Conservation (phyloP, 2,113 vertebrate genomes). For the Lepus europaeus region DNA sequence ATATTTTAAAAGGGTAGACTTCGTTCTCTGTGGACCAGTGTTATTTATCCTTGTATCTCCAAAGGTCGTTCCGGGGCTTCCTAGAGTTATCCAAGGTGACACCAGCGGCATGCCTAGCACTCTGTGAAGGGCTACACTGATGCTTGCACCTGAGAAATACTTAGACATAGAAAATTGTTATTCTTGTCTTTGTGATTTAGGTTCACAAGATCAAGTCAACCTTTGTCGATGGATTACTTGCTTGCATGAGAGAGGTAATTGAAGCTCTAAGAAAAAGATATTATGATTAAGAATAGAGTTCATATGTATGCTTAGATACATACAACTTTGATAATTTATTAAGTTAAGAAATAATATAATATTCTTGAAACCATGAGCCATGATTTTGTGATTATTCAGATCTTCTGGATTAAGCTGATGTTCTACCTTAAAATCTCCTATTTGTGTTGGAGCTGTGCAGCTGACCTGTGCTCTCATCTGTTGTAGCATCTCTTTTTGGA, state of each 20-base stretch:
- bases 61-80: not conserved
- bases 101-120: accelerated
- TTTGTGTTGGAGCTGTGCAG: not conserved
- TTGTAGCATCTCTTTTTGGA: accelerated
- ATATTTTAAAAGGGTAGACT: not conserved
- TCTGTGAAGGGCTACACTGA: not conserved
- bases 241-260: conserved; percentile 91
- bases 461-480: accelerated
- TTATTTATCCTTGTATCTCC: not conserved
- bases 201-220: conserved; percentile 96
- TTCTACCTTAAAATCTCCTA: not conserved
- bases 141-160: not conserved
- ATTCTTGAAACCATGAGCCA: not conserved
- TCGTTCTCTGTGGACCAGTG: not conserved
- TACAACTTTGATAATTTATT: not conserved
- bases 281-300: not conserved
- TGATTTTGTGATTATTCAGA: not conserved
- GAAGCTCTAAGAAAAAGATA: not conserved
- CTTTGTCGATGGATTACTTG: conserved; percentile 93
- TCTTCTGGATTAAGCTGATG: not conserved
- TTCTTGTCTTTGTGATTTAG: conserved; percentile 82
- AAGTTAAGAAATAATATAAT: not conserved
- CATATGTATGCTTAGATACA: not conserved
- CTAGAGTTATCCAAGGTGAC: not conserved
- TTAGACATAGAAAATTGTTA: not conserved